Evolutionary conservation across 2,888 invertebrate species (phyloP), one percentile per base, ranked within the genome.

Genomic region (Auanema freiburgensis): DNA sequence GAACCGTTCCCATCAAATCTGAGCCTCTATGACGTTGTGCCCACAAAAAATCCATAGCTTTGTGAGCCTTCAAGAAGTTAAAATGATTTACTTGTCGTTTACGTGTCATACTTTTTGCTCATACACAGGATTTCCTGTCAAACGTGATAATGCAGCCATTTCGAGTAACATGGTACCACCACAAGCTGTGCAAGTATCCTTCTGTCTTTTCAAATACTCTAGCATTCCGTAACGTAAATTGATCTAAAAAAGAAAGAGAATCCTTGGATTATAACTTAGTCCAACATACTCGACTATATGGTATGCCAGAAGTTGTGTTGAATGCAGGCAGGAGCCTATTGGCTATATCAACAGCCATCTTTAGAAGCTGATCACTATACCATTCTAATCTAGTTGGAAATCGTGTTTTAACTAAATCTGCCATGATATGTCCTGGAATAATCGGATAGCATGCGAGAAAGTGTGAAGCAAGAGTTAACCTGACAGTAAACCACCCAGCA

Each of bases 141-240:
- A 88, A 1, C 73, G 60, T 10, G 71, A 70, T 8, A 98, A 87
- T 0, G 96, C 93, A 0, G 96, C 96, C 89, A 97, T 93, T 87
- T 98, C 97, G 41, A 98, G 86, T 57, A 98, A 91, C 89, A 97
- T 94, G 0, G 96, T 96, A 0, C 97, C 97, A 1, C 95, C 96
- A 86, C 97, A 98, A 0, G 97, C 96, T 0, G 97, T 97, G 84
- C 97, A 97, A 0, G 76, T 77, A 57, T 77, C 74, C 56, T 76
- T 75, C 57, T 81, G 82, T 21, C 72, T 54, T 52, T 73, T 73
- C 59, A 83, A 62, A 44, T 70, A 63, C 8, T 74, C 74, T n/a
- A 61, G 50, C 72, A 84, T 73, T 24, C 83, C 83, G 54, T 84
- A 79, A 57, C 84, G 78, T 55, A 83, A 62, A 58, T 84, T 84